phyloP scores from a whole-genome alignment of 2,113 vertebrate genomes.

The Sminthopsis crassicaudata region DNA sequence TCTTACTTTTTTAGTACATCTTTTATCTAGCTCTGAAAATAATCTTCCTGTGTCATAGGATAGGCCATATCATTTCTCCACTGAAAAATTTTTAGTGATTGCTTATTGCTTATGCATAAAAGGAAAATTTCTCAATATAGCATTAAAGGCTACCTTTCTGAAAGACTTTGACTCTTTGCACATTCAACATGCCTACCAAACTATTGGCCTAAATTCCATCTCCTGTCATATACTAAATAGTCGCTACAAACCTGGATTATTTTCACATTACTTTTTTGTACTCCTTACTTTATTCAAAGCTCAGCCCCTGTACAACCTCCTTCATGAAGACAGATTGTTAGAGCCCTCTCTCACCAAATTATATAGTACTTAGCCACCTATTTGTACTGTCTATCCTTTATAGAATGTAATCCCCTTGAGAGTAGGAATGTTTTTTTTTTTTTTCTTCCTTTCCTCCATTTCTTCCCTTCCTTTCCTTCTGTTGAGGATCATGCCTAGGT shows the following conservation, averaged over 20 bases:
- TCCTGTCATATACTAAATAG: background rate
- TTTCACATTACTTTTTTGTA: background rate
- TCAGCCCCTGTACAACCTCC: background rate
- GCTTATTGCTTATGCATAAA: background rate
- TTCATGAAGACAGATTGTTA: background rate
- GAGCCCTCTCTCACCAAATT: background rate
- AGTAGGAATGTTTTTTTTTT: background rate
- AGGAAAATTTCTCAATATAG: background rate
- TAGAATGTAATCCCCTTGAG: background rate
- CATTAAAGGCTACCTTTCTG: background rate
- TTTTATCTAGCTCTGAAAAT: background rate
- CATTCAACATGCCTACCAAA: background rate
- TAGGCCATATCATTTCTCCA: background rate
- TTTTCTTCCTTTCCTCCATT: background rate
- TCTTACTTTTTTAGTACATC: background rate
- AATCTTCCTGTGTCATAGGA: background rate
- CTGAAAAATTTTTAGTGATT: background rate
- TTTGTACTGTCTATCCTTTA: background rate
- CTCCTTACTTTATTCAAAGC: background rate
- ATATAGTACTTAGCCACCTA: background rate
- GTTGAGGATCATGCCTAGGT: too few species aligned
- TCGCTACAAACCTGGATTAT: background rate
- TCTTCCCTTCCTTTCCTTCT: background rate
- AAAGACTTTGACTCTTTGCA: background rate
- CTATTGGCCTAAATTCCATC: background rate